A percentile compares a stretch with the other conserved stretches of the same genome.
These are phyloP conservation scores for Strix aluco DNA, from an alignment of 2,113 vertebrate genomes.

Conservation along the genomic window DNA sequence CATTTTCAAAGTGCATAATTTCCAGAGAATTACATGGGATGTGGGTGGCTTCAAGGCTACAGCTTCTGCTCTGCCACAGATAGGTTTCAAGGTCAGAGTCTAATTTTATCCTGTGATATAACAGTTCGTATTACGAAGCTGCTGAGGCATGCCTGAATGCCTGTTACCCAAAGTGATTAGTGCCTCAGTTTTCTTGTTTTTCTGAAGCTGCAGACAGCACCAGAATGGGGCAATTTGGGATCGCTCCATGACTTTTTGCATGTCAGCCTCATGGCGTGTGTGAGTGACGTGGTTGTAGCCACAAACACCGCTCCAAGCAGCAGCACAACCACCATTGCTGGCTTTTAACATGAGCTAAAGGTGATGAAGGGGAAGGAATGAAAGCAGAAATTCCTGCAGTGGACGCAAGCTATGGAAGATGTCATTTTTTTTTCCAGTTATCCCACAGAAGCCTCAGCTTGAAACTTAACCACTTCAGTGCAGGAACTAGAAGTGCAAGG, in stretches of 20 bases:
- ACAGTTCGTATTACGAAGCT: neutral
- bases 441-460: neutral
- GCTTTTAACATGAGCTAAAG: neutral
- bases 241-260: rapidly evolving
- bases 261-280: rapidly evolving
- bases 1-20: slow-evolving; percentile 12
- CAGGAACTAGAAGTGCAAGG: neutral
- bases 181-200: neutral
- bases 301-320: neutral
- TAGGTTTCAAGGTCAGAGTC: slow-evolving; percentile 22
- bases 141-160: neutral
- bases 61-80: neutral
- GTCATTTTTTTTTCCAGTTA: neutral
- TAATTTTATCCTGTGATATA: slow-evolving; percentile 33
- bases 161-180: neutral
- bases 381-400: neutral
- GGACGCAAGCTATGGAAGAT: neutral
- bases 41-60: slow-evolving; percentile 35
- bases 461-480: neutral
- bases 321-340: neutral
- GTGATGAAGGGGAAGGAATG: neutral
- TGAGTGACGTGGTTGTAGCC: rapidly evolving
- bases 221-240: neutral
- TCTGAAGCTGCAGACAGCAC: neutral
- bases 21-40: neutral